Conservation (phyloP, 2,113 vertebrate genomes). For the Onychostruthus taczanowskii region DNA sequence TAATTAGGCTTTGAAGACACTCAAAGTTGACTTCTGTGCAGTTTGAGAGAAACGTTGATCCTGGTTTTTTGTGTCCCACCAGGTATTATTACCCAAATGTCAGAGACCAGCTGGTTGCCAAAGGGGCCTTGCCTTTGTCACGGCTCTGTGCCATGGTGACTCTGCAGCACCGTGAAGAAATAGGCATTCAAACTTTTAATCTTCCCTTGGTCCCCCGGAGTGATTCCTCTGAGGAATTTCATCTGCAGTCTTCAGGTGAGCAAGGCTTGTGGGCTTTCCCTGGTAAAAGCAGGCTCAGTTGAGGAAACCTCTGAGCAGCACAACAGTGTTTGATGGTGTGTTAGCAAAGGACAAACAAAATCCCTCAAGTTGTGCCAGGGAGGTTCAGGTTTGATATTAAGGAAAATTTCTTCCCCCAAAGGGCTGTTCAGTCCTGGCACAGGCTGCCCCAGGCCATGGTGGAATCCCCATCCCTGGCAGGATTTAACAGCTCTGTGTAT, state of each 20-base stretch:
- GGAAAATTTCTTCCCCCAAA: neutral
- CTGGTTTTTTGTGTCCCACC: neutral
- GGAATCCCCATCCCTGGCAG: neutral
- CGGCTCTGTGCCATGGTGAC: slow-evolving; percentile 92
- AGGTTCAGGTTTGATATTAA: neutral
- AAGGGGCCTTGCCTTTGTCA: slow-evolving; percentile 85
- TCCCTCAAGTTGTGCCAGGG: neutral
- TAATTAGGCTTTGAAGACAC: neutral
- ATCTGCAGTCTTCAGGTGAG: slow-evolving; percentile 80
- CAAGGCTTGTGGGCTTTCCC: neutral
- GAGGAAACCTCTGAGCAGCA: neutral
- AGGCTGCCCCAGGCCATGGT: neutral
- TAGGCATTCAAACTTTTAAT: slow-evolving; percentile 83
- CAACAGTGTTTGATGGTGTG: neutral
- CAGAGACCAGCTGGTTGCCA: slow-evolving; percentile 92
- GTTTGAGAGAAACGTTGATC: neutral
- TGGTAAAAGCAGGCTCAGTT: neutral
- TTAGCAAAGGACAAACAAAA: neutral
- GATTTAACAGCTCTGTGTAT: neutral
- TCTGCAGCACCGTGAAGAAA: slow-evolving; percentile 79
- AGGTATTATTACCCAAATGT: slow-evolving; percentile 99
- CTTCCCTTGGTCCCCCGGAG: slow-evolving; percentile 81
- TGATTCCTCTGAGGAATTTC: slow-evolving; percentile 64
- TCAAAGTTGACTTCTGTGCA: neutral
- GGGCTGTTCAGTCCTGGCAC: neutral